Percentiles rank a stretch among this genome's conserved stretches.
phyloP scores from a whole-genome alignment of 2,113 vertebrate species.

The Marmota monax region DNA sequence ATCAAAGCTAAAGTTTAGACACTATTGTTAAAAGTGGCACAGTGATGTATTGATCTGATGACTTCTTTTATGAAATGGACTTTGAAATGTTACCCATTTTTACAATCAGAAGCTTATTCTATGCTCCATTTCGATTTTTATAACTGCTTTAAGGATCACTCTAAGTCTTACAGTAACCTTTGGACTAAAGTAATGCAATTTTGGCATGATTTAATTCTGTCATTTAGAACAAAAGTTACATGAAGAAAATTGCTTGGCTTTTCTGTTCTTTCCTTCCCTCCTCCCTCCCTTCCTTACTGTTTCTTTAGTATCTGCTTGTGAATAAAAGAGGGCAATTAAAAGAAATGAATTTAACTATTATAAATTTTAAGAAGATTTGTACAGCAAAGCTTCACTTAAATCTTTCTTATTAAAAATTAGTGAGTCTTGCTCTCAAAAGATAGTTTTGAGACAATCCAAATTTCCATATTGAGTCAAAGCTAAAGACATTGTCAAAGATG shows the following conservation, averaged over 20 bases:
- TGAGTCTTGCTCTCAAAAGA: not conserved
- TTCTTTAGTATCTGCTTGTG: not conserved
- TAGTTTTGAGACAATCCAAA: slow-evolving; percentile 25
- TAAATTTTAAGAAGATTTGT: slow-evolving; percentile 29
- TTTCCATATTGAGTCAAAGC: not conserved
- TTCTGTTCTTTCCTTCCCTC: not conserved
- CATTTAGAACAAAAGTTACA: slow-evolving; percentile 37
- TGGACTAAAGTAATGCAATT: slow-evolving; percentile 54
- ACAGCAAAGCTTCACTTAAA: not conserved
- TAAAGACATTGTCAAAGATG: not conserved
- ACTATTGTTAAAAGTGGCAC: slow-evolving; percentile 56
- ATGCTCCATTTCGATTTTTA: slow-evolving; percentile 63
- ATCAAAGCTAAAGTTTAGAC: slow-evolving; percentile 63
- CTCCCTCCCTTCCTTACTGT: not conserved
- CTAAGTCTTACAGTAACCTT: slow-evolving; percentile 54
- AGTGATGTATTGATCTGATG: slow-evolving; percentile 51
- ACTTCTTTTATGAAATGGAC: slow-evolving; percentile 57
- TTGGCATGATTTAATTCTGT: slow-evolving; percentile 57
- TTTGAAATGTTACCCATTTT: slow-evolving; percentile 67
- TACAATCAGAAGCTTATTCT: slow-evolving; percentile 45
- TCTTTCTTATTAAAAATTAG: slow-evolving; percentile 8
- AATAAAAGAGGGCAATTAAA: slow-evolving; percentile 13
- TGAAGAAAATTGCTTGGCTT: slow-evolving; percentile 28
- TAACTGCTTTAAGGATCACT: slow-evolving; percentile 62
- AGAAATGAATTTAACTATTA: slow-evolving; percentile 33